phyloP scores from a whole-genome alignment of 2,888 invertebrate genomes.

The Poecilobothrus nobilitatus region DNA sequence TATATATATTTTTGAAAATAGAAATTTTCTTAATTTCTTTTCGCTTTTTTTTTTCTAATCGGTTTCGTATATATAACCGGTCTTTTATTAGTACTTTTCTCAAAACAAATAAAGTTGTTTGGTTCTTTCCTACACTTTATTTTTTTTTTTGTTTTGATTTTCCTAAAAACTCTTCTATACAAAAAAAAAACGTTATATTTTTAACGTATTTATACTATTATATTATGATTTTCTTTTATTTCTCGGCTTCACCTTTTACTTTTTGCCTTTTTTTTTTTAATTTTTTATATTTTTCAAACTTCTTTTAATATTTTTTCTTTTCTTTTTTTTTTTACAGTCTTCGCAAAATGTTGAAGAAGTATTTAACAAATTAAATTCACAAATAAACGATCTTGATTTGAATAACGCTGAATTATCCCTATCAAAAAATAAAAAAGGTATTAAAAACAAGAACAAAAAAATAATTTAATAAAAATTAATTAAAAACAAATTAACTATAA shows the following conservation, averaged over 20 bases:
- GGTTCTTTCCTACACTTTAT: too few relatives aligned
- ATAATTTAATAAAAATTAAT: neutral
- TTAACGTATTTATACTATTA: neutral
- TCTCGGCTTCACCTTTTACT: neutral
- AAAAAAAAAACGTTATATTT: neutral
- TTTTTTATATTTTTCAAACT: neutral
- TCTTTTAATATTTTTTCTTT: neutral
- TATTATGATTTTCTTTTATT: too few relatives aligned
- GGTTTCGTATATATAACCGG: neutral
- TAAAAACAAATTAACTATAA: neutral
- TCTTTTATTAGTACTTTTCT: neutral
- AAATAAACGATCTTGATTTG: neutral
- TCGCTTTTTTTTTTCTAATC: neutral
- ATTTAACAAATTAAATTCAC: conserved; percentile 7
- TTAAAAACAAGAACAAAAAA: too few relatives aligned
- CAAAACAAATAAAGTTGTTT: neutral
- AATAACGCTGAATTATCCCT: neutral
- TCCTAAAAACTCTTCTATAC: too few relatives aligned
- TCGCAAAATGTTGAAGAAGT: neutral
- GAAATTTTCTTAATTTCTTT: neutral
- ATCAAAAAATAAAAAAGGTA: neutral
- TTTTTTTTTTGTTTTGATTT: too few relatives aligned
- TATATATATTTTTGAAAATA: too few relatives aligned
- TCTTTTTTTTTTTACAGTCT: neutral
- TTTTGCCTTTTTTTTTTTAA: neutral